Conservation (phyloP, 2,797 vertebrate genomes). For the Lagocephalus sceleratus region DNA sequence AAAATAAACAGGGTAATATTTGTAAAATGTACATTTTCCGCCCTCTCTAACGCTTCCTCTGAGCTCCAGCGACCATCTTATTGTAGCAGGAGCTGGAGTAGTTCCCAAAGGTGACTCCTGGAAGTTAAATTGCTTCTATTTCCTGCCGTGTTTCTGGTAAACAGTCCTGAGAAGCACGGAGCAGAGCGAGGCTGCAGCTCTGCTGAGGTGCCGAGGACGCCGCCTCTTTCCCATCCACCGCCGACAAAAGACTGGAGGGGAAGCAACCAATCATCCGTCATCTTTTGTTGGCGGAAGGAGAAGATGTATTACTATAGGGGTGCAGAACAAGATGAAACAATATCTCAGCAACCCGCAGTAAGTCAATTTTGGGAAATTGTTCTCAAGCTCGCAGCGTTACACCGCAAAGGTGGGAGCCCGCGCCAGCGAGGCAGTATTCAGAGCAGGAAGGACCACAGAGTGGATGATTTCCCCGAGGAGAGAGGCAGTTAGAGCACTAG, state of each 20-base stretch:
- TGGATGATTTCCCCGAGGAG: constrained; percentile 54
- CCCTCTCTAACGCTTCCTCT: too few species aligned
- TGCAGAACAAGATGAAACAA: constrained; percentile 37
- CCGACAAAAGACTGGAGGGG: neutral
- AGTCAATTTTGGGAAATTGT: constrained; percentile 33
- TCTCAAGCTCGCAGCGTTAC: constrained; percentile 17
- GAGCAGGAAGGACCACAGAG: constrained; percentile 28
- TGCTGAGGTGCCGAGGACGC: constrained; percentile 36
- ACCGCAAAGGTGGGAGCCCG: constrained; percentile 5
- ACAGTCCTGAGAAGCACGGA: neutral
- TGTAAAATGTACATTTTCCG: too few species aligned
- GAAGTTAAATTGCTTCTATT: too few species aligned
- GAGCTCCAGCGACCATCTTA: too few species aligned
- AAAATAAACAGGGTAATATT: too few species aligned
- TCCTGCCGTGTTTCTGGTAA: too few species aligned
- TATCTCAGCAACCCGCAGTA: constrained; percentile 23
- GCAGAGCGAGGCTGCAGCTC: neutral
- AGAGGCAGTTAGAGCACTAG: constrained; percentile 16
- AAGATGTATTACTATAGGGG: constrained; percentile 26
- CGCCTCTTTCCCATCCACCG: neutral
- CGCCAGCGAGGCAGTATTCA: constrained; percentile 31
- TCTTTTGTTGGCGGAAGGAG: constrained; percentile 18
- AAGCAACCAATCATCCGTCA: constrained; percentile 24
- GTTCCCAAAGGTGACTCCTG: too few species aligned
- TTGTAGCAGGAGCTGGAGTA: too few species aligned